Percentiles rank a stretch among this genome's conserved stretches.
Conservation (phyloP, 2,113 vertebrate genomes). For the Paradoxurus hermaphroditus region DNA sequence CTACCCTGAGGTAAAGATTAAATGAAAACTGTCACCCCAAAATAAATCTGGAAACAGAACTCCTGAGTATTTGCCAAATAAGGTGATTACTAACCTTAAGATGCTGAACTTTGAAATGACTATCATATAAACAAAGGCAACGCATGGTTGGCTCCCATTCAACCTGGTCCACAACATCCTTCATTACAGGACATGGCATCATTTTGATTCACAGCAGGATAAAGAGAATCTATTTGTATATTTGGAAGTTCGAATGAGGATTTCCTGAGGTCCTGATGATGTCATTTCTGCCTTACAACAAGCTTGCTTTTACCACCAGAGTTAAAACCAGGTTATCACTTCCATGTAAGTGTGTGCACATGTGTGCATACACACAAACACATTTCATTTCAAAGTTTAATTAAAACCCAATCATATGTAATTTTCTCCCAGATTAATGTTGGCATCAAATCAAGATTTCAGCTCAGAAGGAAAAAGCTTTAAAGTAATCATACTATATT, state of each 20-base stretch:
- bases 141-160: conserved; percentile 62
- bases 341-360: conserved; percentile 59
- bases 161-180: conserved; percentile 80
- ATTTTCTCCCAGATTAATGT: conserved; percentile 45
- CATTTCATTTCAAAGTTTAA: conserved; percentile 65
- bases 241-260: conserved; percentile 85
- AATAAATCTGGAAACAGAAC: conserved; percentile 73
- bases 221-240: conserved; percentile 85
- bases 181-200: conserved; percentile 84
- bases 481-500: background rate
- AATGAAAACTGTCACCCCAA: conserved; percentile 70
- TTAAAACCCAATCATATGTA: conserved; percentile 70
- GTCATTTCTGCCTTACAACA: conserved; percentile 83
- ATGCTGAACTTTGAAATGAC: conserved; percentile 70
- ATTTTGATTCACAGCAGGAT: conserved; percentile 84
- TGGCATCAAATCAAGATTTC: conserved; percentile 20
- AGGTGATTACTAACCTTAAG: conserved; percentile 72
- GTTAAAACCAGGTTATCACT: conserved; percentile 79
- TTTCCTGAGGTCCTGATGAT: conserved; percentile 88
- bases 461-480: background rate
- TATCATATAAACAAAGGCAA: conserved; percentile 70
- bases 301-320: conserved; percentile 71
- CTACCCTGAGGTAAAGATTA: conserved; percentile 67
- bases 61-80: conserved; percentile 72
- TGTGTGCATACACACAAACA: background rate